phyloP scores from a whole-genome alignment of 2,888 invertebrate genomes.

The Himalopsyche tibetana region DNA sequence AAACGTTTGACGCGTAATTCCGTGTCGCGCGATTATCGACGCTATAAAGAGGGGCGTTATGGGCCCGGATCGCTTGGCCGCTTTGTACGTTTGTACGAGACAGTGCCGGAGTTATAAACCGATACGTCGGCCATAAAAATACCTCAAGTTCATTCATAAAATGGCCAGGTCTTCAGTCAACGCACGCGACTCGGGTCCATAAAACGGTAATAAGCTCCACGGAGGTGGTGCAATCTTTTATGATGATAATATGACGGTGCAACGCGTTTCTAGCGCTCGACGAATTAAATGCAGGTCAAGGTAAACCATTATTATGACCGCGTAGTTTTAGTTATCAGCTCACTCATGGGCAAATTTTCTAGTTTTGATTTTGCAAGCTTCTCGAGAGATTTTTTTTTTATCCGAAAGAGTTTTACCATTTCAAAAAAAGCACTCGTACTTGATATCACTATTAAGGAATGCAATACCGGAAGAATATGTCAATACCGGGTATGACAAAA shows the following conservation, averaged over 20 bases:
- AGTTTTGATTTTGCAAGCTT: no score
- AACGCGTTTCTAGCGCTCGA: constrained; percentile 35
- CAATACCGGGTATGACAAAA: no score
- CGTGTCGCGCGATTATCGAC: constrained; percentile 6
- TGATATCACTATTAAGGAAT: no score
- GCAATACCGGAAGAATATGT: no score
- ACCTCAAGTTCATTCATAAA: constrained; percentile 64
- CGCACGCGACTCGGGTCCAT: constrained; percentile 58
- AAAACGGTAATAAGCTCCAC: constrained; percentile 48
- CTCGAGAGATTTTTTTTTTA: no score
- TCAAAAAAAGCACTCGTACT: no score
- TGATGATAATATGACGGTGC: constrained; percentile 30
- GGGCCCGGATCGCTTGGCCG: constrained; percentile 23
- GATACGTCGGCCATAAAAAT: constrained; percentile 63
- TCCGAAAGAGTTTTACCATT: no score
- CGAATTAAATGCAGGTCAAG: constrained; percentile 43
- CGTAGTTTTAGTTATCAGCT: no score
- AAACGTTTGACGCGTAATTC: constrained; percentile 30
- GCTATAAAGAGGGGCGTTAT: background rate
- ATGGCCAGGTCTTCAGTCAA: constrained; percentile 58
- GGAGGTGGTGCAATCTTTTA: constrained; percentile 18
- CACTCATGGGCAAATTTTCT: no score
- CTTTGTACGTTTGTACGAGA: background rate
- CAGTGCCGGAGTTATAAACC: constrained; percentile 43
- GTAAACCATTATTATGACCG: background rate